phyloP scores from a whole-genome alignment of 2,888 invertebrate species.

The Hypolimnas misippus region DNA sequence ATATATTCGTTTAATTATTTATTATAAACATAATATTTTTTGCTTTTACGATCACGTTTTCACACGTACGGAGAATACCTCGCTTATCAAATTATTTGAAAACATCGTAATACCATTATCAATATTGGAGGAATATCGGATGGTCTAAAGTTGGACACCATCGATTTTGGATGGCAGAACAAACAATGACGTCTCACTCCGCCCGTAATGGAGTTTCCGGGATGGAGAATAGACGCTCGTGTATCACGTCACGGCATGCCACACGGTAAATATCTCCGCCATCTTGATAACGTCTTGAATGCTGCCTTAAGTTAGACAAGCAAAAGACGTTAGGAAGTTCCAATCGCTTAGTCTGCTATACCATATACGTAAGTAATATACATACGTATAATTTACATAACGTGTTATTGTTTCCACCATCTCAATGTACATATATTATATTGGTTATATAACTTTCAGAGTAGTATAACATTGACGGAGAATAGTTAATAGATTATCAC shows the following conservation, averaged over 20 bases:
- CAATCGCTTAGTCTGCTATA: not conserved
- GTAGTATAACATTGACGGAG: not conserved
- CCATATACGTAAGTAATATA: no score
- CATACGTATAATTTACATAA: no score
- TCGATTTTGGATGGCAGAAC: conserved; percentile 27
- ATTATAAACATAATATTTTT: no score
- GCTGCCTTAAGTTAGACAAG: not conserved
- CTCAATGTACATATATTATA: not conserved
- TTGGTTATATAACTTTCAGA: not conserved
- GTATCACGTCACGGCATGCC: conserved; percentile 8
- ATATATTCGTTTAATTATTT: no score
- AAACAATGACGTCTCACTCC: conserved; percentile 31
- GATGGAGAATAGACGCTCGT: conserved; percentile 16
- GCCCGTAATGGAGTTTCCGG: conserved; percentile 28
- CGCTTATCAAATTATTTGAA: not conserved
- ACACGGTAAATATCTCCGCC: conserved; percentile 2
- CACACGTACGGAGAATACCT: no score
- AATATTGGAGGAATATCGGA: not conserved
- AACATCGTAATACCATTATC: conserved; percentile 1
- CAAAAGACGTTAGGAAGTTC: not conserved
- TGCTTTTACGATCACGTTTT: no score
- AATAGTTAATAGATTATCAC: conserved; percentile 3
- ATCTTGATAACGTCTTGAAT: conserved; percentile 10
- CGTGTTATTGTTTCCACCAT: no score
- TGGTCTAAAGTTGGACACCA: conserved; percentile 9